phyloP scores from a whole-genome alignment of 2,113 vertebrate species.

The Suricata suricatta region DNA sequence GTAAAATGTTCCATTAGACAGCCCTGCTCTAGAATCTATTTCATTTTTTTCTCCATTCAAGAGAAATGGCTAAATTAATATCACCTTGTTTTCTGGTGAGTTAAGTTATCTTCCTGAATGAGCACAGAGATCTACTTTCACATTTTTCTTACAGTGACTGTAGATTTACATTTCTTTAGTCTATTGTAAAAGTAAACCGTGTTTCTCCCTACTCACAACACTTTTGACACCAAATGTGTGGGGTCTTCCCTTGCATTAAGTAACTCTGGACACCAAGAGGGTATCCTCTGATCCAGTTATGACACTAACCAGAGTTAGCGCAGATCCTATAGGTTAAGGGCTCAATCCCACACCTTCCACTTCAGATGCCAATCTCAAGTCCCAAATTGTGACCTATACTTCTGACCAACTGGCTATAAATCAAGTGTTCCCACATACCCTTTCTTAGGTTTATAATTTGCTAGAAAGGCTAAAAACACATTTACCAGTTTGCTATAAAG shows the following conservation, averaged over 20 bases:
- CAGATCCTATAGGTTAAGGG: background rate
- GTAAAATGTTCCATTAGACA: background rate
- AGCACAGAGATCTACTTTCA: background rate
- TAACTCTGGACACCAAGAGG: background rate
- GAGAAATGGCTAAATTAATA: slow-evolving; percentile 12
- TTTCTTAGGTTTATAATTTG: background rate
- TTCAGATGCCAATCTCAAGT: background rate
- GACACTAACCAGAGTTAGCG: background rate
- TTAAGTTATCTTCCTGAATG: background rate
- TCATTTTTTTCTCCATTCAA: background rate
- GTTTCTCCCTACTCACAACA: background rate
- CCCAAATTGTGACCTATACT: background rate
- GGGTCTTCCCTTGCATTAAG: background rate
- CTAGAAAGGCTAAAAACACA: background rate
- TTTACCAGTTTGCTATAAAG: background rate
- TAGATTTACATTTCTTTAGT: background rate
- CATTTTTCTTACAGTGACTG: background rate
- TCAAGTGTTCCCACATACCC: background rate
- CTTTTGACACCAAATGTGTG: background rate
- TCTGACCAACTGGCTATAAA: background rate
- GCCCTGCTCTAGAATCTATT: background rate
- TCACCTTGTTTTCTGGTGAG: background rate
- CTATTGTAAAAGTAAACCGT: background rate
- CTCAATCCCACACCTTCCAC: background rate
- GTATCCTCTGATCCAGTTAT: background rate